These are phyloP conservation scores for Rhyzopertha dominica DNA, from an alignment of 1,140 invertebrate species.

Conservation along the genomic window DNA sequence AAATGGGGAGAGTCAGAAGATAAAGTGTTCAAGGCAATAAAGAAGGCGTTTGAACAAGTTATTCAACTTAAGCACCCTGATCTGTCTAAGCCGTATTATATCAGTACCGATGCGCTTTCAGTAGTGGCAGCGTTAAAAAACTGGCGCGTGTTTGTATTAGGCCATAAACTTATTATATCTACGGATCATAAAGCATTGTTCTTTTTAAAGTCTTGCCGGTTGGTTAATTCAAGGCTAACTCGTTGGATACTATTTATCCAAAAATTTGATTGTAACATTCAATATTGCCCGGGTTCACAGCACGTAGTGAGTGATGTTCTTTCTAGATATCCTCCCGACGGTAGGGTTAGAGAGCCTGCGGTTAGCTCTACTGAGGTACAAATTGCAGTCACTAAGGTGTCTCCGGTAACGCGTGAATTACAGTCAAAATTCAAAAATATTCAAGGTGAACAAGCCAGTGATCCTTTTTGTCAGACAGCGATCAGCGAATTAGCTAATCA, in stretches of 20 bases:
- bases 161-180: conserved; percentile 2
- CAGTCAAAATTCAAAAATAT: conserved; percentile 1
- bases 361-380: too few relatives aligned
- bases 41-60: conserved; percentile 5
- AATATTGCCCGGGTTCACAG: conserved; percentile 10
- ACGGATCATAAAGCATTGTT: conserved; percentile 8
- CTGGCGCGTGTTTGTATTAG: conserved; percentile 5
- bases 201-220: conserved; percentile 2
- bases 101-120: conserved; percentile 2
- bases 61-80: background rate
- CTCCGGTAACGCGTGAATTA: background rate
- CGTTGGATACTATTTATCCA: conserved; percentile 7
- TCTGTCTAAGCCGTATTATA: background rate
- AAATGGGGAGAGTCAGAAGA: conserved; percentile 2
- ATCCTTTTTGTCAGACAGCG: conserved; percentile 4
- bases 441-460: background rate
- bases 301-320: conserved; percentile 4
- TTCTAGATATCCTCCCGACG: background rate
- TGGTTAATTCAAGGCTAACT: conserved; percentile 2
- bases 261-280: conserved; percentile 4
- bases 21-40: background rate
- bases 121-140: conserved; percentile 3
- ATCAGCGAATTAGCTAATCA: background rate
- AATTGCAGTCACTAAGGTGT: background rate
- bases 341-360: background rate